A percentile compares a stretch with the other conserved stretches of the same genome.
These are phyloP conservation scores for Drosophila neocordata DNA, from an alignment of 1,140 invertebrate species.

Conservation along the genomic window DNA sequence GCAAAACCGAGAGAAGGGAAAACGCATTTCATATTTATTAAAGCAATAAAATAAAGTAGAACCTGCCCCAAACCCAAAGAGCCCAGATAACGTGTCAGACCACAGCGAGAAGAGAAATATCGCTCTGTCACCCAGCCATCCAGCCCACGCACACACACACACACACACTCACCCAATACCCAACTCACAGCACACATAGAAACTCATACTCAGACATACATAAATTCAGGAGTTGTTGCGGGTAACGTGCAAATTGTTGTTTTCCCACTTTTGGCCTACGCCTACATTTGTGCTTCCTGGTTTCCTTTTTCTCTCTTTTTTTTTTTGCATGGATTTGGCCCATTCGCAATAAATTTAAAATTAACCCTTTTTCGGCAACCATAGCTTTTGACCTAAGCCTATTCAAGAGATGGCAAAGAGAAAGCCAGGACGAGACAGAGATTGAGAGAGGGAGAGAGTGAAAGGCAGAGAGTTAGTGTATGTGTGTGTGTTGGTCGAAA, in stretches of 20 bases:
- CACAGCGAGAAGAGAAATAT: slow-evolving; percentile 57
- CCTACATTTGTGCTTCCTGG: slow-evolving; percentile 21
- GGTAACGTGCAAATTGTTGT: slow-evolving; percentile 68
- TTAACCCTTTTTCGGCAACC: slow-evolving; percentile 73
- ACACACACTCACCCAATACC: slow-evolving; percentile 28
- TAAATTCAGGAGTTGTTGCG: slow-evolving; percentile 46
- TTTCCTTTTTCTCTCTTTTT: slow-evolving; percentile 48
- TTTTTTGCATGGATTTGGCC: slow-evolving; percentile 44
- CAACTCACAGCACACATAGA: slow-evolving; percentile 35
- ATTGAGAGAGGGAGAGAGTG: neutral
- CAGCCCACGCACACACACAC: slow-evolving; percentile 37
- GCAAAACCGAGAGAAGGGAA: neutral
- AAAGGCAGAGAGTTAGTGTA: no score
- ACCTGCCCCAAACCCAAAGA: slow-evolving; percentile 16
- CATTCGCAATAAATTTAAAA: slow-evolving; percentile 75
- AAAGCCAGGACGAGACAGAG: neutral
- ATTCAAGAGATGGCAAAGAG: slow-evolving; percentile 3
- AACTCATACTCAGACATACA: slow-evolving; percentile 21
- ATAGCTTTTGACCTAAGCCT: slow-evolving; percentile 60
- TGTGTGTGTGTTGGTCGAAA: neutral
- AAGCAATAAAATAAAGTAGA: slow-evolving; percentile 80
- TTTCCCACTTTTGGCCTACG: slow-evolving; percentile 54
- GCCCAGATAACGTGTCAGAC: slow-evolving; percentile 66
- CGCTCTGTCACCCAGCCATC: slow-evolving; percentile 65
- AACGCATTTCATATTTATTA: slow-evolving; percentile 80